Evolutionary conservation across 2,797 vertebrate species (phyloP).

Genomic region (Aeoliscus strigatus): DNA sequence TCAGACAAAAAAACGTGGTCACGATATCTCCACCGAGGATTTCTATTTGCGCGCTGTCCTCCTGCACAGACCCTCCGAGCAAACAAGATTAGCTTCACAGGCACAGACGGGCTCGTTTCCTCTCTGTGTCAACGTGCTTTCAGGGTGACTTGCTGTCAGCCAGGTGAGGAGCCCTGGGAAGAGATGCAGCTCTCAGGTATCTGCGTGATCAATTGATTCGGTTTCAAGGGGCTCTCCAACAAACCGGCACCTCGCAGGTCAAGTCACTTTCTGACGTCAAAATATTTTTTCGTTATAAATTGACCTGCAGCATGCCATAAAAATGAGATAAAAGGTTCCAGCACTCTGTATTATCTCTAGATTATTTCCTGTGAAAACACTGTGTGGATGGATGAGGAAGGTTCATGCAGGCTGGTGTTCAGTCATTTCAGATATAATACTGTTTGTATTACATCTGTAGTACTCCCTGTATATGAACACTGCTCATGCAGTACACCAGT

Average conservation of each 20-base stretch:
- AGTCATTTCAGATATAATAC: slow-evolving; percentile 17
- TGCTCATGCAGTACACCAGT: slow-evolving; percentile 35
- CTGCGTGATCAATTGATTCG: slow-evolving; percentile 3
- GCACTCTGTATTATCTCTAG: too few species aligned
- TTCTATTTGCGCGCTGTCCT: slow-evolving; percentile 43
- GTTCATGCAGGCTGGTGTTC: slow-evolving; percentile 1
- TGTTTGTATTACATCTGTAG: slow-evolving; percentile 24
- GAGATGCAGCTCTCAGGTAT: slow-evolving; percentile 16
- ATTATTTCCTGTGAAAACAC: too few species aligned
- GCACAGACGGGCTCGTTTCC: slow-evolving; percentile 59
- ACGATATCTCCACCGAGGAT: slow-evolving; percentile 31
- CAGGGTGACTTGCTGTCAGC: slow-evolving; percentile 49
- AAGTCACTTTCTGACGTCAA: too few species aligned
- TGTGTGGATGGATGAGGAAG: too few species aligned
- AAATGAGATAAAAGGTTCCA: too few species aligned
- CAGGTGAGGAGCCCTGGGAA: slow-evolving; percentile 35
- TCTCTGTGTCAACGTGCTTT: slow-evolving; percentile 58
- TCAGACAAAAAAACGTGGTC: too few species aligned
- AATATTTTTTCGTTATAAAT: too few species aligned
- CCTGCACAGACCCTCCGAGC: slow-evolving; percentile 45
- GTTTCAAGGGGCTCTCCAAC: too few species aligned
- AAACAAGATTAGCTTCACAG: slow-evolving; percentile 69
- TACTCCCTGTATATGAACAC: slow-evolving; percentile 40
- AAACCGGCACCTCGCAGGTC: too few species aligned
- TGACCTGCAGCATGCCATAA: too few species aligned